These are phyloP conservation scores for Pollenia griseotomentosa DNA, from an alignment of 2,888 invertebrate genomes.

Conservation along the genomic window DNA sequence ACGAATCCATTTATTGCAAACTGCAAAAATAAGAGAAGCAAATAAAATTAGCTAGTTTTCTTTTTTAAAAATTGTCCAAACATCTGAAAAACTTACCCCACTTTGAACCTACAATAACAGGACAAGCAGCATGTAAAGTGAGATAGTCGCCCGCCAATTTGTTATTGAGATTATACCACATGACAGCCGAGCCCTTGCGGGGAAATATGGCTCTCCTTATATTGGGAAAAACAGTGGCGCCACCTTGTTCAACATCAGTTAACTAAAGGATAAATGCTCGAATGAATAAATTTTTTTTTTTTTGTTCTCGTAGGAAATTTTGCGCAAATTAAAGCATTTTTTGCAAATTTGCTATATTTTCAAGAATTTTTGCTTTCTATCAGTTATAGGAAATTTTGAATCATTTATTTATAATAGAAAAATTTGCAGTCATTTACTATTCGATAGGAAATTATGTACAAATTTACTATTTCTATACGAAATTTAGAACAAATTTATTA, in stretches of 20 bases:
- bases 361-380: no score
- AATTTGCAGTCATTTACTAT: no score
- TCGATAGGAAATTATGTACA: no score
- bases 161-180: constrained; percentile 81
- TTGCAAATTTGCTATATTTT: no score
- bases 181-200: constrained; percentile 86
- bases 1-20: constrained; percentile 95
- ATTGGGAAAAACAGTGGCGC: constrained; percentile 97
- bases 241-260: constrained; percentile 97
- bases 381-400: no score
- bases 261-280: constrained; percentile 86
- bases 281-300: no score
- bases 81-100: constrained; percentile 78
- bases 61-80: background rate
- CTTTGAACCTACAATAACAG: constrained; percentile 81
- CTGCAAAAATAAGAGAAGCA: constrained; percentile 82
- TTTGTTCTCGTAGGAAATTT: no score
- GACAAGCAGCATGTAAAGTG: constrained; percentile 81
- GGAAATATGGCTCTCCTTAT: constrained; percentile 94
- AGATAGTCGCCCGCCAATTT: constrained; percentile 75
- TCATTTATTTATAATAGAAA: no score
- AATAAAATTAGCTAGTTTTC: background rate
- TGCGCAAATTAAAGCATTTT: no score
- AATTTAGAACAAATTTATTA: no score
- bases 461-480: no score